A percentile compares a stretch with the other conserved stretches of the same genome.
Evolutionary conservation across 1,140 invertebrate genomes (phyloP).

Genomic region (Monochamus saltuarius): DNA sequence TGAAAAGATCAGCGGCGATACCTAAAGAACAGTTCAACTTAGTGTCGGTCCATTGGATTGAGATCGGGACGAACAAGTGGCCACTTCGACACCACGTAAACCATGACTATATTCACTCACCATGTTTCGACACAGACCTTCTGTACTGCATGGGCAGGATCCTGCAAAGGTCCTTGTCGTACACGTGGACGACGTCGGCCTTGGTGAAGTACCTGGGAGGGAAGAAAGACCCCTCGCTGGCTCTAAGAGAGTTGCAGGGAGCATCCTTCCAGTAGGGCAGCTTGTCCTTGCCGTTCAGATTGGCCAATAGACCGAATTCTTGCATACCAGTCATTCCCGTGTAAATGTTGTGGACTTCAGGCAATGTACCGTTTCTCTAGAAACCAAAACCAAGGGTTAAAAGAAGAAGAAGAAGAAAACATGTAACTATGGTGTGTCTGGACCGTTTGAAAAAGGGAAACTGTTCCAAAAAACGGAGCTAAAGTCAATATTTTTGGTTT

Average conservation of each 20-base stretch:
- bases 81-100: not conserved
- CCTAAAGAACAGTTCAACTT: conserved; percentile 50
- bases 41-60: not conserved
- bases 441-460: no score
- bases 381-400: conserved; percentile 29
- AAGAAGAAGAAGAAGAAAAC: no score
- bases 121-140: conserved; percentile 65
- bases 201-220: conserved; percentile 73
- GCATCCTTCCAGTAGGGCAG: conserved; percentile 74
- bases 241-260: conserved; percentile 78
- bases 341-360: conserved; percentile 78
- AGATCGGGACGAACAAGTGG: not conserved
- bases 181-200: conserved; percentile 72
- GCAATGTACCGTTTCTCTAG: conserved; percentile 79
- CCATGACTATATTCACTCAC: conserved; percentile 46
- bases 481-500: no score
- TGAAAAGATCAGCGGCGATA: conserved; percentile 70
- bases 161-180: conserved; percentile 85
- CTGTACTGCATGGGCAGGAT: conserved; percentile 73
- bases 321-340: conserved; percentile 75
- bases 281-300: conserved; percentile 72
- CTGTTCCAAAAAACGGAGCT: no score
- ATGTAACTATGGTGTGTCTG: no score
- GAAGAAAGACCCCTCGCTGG: conserved; percentile 85
- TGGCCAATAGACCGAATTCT: conserved; percentile 75